These are phyloP conservation scores for Pandemis cinnamomeana DNA, from an alignment of 2,888 invertebrate species.

Conservation along the genomic window DNA sequence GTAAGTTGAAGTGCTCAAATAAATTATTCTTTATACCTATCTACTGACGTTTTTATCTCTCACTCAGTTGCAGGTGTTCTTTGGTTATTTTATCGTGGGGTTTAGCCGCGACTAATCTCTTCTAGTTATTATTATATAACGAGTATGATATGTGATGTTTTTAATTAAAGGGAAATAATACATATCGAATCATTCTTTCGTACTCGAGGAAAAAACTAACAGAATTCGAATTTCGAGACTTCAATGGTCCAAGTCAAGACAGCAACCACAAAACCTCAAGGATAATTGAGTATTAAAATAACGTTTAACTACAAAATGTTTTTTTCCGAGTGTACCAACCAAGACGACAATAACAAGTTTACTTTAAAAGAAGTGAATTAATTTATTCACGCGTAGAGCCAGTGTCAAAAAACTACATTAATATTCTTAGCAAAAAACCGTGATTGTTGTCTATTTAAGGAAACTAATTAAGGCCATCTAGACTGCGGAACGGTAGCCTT, in stretches of 20 bases:
- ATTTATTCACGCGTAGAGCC: too few relatives aligned
- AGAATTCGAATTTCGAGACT: too few relatives aligned
- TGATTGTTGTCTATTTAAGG: slow-evolving; percentile 1
- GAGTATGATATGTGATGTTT: neutral
- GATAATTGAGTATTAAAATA: too few relatives aligned
- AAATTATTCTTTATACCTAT: slow-evolving; percentile 37
- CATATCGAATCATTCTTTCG: neutral
- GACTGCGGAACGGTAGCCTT: neutral
- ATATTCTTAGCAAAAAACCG: neutral
- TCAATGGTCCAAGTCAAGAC: too few relatives aligned
- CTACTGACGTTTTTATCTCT: slow-evolving; percentile 30
- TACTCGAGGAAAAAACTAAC: too few relatives aligned
- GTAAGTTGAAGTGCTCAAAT: slow-evolving; percentile 40
- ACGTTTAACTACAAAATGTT: too few relatives aligned
- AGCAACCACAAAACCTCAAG: too few relatives aligned
- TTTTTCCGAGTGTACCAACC: too few relatives aligned
- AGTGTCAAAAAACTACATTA: neutral
- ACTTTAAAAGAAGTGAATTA: too few relatives aligned
- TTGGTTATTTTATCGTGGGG: slow-evolving; percentile 4
- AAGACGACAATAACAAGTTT: too few relatives aligned
- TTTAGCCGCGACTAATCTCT: neutral
- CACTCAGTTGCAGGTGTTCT: slow-evolving; percentile 9
- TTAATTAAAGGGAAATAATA: neutral
- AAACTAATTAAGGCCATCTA: neutral
- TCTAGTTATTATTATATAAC: neutral